phyloP scores from a whole-genome alignment of 2,113 vertebrate genomes.

The Brachionichthys hirsutus region DNA sequence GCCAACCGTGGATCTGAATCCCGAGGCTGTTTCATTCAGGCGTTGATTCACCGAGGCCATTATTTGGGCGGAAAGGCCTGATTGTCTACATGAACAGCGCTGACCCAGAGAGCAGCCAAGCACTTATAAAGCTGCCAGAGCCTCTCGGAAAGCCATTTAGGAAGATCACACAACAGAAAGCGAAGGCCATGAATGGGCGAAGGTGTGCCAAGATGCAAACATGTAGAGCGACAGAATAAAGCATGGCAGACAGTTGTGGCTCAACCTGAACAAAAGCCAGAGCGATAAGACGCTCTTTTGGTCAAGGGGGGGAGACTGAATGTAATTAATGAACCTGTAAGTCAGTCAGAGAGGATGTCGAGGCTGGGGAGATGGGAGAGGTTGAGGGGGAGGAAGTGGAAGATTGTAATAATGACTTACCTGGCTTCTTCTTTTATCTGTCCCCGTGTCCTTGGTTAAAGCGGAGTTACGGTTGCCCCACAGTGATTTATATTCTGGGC shows the following conservation, averaged over 20 bases:
- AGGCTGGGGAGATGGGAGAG: slow-evolving; percentile 1
- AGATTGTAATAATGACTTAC: slow-evolving; percentile 41
- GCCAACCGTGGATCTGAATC: slow-evolving; percentile 32
- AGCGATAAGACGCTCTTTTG: slow-evolving; percentile 19
- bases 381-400: slow-evolving; percentile 8
- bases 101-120: slow-evolving; percentile 16
- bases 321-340: slow-evolving; percentile 34
- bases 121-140: slow-evolving; percentile 15
- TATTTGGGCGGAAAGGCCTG: slow-evolving; percentile 23
- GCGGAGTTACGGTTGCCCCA: slow-evolving; percentile 19
- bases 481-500: slow-evolving; percentile 16
- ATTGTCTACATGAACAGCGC: slow-evolving; percentile 17
- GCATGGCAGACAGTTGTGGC: not conserved
- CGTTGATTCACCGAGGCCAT: slow-evolving; percentile 40
- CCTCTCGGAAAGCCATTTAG: slow-evolving; percentile 12
- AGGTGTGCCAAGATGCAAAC: not conserved
- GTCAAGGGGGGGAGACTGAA: slow-evolving; percentile 18
- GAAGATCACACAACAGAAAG: slow-evolving; percentile 8
- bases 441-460: slow-evolving; percentile 17
- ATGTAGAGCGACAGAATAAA: slow-evolving; percentile 11
- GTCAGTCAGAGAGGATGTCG: slow-evolving; percentile 24
- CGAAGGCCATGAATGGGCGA: slow-evolving; percentile 1
- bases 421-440: slow-evolving; percentile 30
- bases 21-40: slow-evolving; percentile 22
- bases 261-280: not conserved